These are phyloP conservation scores for Dasysyrphus tricinctus DNA, from an alignment of 2,888 invertebrate species.

Conservation along the genomic window DNA sequence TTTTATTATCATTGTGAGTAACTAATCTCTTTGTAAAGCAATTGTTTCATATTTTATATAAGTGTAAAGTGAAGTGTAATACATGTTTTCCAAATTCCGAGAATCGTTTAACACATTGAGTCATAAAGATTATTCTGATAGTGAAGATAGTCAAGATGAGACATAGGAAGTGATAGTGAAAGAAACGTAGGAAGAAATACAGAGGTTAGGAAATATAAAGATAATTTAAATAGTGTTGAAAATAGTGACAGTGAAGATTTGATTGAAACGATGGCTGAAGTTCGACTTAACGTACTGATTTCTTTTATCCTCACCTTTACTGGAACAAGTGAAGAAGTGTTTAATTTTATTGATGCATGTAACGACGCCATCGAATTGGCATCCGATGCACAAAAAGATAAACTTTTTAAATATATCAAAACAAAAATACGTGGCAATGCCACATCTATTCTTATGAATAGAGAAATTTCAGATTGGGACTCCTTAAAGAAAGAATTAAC, in stretches of 20 bases:
- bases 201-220: not conserved
- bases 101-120: not conserved
- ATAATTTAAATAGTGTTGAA: not conserved
- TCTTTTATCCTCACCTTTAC: no score
- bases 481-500: no score
- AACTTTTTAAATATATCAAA: not conserved
- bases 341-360: no score
- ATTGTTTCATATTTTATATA: conserved; percentile 1
- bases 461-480: no score
- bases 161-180: not conserved
- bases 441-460: no score
- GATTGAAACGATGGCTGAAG: no score
- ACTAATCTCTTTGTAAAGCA: conserved; percentile 6
- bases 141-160: not conserved
- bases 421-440: not conserved
- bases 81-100: not conserved
- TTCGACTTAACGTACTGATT: no score
- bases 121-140: not conserved
- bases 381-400: conserved; percentile 1
- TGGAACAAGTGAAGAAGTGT: no score
- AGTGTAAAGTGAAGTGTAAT: not conserved
- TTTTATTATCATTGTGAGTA: not conserved
- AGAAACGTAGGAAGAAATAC: not conserved
- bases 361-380: not conserved
- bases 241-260: not conserved